These are phyloP conservation scores for Sitophilus oryzae DNA, from an alignment of 1,140 invertebrate species.

Conservation along the genomic window DNA sequence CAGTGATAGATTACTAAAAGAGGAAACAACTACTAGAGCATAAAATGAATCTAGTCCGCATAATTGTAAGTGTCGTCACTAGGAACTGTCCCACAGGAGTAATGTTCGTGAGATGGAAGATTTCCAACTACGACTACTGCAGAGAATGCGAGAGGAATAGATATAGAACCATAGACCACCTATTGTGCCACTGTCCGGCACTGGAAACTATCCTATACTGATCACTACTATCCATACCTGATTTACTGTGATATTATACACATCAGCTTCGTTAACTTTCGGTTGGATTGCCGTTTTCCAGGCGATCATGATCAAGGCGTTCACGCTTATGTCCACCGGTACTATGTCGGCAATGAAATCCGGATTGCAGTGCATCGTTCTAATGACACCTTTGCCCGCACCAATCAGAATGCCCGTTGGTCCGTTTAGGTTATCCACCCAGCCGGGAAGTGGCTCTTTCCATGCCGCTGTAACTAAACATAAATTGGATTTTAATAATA, in stretches of 20 bases:
- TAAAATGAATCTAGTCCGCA: too few species aligned
- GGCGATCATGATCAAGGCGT: conserved; percentile 69
- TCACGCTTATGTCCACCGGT: conserved; percentile 76
- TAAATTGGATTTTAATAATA: too few species aligned
- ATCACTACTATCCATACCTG: conserved; percentile 22
- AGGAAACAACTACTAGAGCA: too few species aligned
- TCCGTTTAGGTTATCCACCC: conserved; percentile 93
- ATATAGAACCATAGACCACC: too few species aligned
- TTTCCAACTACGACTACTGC: too few species aligned
- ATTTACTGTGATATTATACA: conserved; percentile 29
- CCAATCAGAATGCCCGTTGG: conserved; percentile 75
- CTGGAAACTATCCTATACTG: too few species aligned
- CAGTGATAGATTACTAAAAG: too few species aligned
- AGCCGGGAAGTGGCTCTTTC: conserved; percentile 71
- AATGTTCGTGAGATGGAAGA: too few species aligned
- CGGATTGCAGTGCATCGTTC: conserved; percentile 60
- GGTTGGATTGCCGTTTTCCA: conserved; percentile 53
- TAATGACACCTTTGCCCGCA: conserved; percentile 74
- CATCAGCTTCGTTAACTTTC: conserved; percentile 37
- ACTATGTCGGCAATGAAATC: conserved; percentile 63
- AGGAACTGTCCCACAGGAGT: too few species aligned
- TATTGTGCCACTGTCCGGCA: too few species aligned
- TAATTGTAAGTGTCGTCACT: too few species aligned
- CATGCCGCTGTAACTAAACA: conserved; percentile 60
- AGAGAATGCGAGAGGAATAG: too few species aligned